Base-by-base conservation (phyloP, 2,888 invertebrate species). In the Nycteola revayana region DNA sequence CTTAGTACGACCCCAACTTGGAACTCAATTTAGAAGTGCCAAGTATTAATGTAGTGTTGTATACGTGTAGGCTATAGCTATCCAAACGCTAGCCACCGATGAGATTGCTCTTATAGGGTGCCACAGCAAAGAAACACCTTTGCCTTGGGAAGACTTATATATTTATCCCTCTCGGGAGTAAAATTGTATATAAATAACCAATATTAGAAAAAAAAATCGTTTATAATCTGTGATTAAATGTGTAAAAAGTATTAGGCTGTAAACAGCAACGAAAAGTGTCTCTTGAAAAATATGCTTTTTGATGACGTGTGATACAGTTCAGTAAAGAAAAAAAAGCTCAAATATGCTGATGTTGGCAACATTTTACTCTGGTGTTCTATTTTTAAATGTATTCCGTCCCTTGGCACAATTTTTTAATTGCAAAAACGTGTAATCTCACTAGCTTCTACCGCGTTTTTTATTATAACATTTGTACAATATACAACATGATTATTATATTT, bases 241-340 rank as follows among this genome's bases (percentile, higher is more conserved):
- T 77, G 67, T 73, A 70, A 66, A 67, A 65, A 65, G 63, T 65
- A 60, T 71, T 78, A 68, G 75, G 80, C 80, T 83, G 82, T 82
- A 80, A 79, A 82, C 78, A 81, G 80, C 83, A 78, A 77, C 75
- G 77, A 80, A 75, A 56, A 42, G 51, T 57, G 42, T 55, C 49
- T 49, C 38, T 38, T 42, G 29, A 25, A 28, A 28, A 28, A 28
- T 43, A 39, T 31, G 48, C 50, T 48, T 53, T 58, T 52, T 44
- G 36, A 39, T 14, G 14, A 3, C 34, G 32, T 47, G 47, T 37
- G 29, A 38, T 35, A 52, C 28, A 9, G 35, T 35, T 54, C 14
- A 3, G 14, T 14, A 14, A 14, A 14, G 14, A 14, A 14, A 14
- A 14, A 14, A 14, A 5, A 35, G 49, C 59, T 55, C 59, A 51